Evolutionary conservation across 2,888 invertebrate genomes (phyloP).

Genomic region (Ophion costatus): DNA sequence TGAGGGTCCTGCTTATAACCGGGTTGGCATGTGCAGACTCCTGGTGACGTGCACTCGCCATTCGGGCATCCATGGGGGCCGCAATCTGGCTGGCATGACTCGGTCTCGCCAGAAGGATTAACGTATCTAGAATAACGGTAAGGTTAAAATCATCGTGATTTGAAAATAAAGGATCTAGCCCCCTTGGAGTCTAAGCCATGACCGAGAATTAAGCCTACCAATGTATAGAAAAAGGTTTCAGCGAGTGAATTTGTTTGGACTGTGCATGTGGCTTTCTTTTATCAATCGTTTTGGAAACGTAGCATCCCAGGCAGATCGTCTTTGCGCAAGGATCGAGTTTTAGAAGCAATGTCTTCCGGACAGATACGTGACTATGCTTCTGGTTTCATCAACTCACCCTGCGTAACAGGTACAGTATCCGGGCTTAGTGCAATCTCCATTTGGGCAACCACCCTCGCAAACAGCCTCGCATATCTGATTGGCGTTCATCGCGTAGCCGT

Average conservation of each 20-base stretch:
- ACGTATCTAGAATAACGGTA: constrained; percentile 72
- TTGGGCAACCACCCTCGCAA: constrained; percentile 80
- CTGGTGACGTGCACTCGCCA: constrained; percentile 74
- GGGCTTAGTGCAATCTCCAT: constrained; percentile 79
- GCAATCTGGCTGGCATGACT: constrained; percentile 75
- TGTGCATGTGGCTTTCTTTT: no score
- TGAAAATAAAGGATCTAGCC: not conserved
- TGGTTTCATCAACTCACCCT: constrained; percentile 73
- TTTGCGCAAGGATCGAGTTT: no score
- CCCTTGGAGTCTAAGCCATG: no score
- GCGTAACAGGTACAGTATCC: constrained; percentile 77
- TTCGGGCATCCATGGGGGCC: constrained; percentile 73
- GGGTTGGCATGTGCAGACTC: constrained; percentile 75
- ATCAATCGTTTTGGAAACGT: no score
- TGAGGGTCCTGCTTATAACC: constrained; percentile 75
- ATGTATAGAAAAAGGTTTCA: no score
- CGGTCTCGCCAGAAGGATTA: constrained; percentile 75
- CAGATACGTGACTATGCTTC: not conserved
- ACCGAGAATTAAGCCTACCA: no score
- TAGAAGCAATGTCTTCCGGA: not conserved
- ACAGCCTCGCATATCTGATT: constrained; percentile 75
- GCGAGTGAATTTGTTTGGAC: no score
- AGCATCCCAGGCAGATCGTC: no score
- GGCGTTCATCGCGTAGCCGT: constrained; percentile 76
- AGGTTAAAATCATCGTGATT: not conserved